These are phyloP conservation scores for Euborellia annulipes DNA, from an alignment of 1,140 invertebrate genomes.

Conservation along the genomic window DNA sequence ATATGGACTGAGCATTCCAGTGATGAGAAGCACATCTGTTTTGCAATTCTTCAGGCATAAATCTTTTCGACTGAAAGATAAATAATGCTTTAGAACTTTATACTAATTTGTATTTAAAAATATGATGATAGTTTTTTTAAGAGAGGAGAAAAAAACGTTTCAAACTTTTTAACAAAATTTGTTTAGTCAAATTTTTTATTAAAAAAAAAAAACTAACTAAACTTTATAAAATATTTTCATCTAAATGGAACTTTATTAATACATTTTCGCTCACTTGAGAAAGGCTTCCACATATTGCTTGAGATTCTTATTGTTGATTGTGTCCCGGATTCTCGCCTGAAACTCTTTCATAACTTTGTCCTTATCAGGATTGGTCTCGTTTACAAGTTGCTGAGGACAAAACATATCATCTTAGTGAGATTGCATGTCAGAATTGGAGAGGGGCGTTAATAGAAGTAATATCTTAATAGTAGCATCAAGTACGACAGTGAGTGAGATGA, in stretches of 20 bases:
- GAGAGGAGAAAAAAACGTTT: too few relatives aligned
- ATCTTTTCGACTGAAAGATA: conserved; percentile 43
- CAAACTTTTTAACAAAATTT: too few relatives aligned
- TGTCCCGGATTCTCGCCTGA: conserved; percentile 56
- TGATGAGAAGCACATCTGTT: conserved; percentile 63
- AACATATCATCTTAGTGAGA: too few relatives aligned
- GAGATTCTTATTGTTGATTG: conserved; percentile 72
- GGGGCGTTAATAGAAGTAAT: too few relatives aligned
- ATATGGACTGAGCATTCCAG: conserved; percentile 66
- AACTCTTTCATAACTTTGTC: conserved; percentile 64
- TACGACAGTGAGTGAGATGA: too few relatives aligned
- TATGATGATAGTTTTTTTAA: too few relatives aligned
- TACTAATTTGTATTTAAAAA: neutral
- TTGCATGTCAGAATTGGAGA: too few relatives aligned
- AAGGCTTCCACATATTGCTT: conserved; percentile 68
- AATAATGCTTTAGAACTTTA: conserved; percentile 3
- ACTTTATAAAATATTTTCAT: neutral
- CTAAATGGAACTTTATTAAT: neutral
- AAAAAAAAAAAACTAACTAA: too few relatives aligned
- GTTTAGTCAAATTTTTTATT: too few relatives aligned
- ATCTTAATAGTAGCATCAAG: too few relatives aligned
- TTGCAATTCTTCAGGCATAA: conserved; percentile 49
- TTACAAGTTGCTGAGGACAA: conserved; percentile 33
- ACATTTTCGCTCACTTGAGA: conserved; percentile 58
- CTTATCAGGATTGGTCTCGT: conserved; percentile 43